Base-by-base conservation (phyloP, 2,797 vertebrate species). In the Cyclopterus lumpus region DNA sequence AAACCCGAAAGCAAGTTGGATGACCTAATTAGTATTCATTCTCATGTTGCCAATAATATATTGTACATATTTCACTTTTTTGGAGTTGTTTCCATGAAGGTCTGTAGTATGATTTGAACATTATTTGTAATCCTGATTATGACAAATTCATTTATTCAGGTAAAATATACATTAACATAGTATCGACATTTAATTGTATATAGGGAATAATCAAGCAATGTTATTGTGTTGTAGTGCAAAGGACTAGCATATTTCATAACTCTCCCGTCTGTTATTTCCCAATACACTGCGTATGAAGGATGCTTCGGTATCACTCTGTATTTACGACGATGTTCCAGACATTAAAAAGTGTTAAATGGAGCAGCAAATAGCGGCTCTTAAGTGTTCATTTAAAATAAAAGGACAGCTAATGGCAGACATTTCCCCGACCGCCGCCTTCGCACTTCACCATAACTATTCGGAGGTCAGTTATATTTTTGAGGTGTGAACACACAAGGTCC, bases 401-500 rank as follows among this genome's bases (percentile, higher is more conserved):
- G 2, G 2, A 72, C 20, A 38, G 24, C 30, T 48, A 71, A 75
- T 22, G 5, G 24, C 14, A 36, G 11, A 28, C 10, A n/a, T 72
- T 71, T 75, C n/a, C 46, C 34, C 51, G 20, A 20, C 16, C 0
- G 11, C 26, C 7, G 46, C 48, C 42, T 14, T 67, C 32, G 10
- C 24, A 42, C 20, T 70, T 36, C 42, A 42, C 53, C 59, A 42
- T 57, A 28, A 30, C 8, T 46, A 16, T 34, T 60, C 36, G 51
- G 26, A 26, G 18, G 38, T 61, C 59, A 63, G 16, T 61, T 55
- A 67, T 81, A 71, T 34, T 34, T 28, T 61, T 67, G 65, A 73
- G 46, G 57, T 80, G 73, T 69, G 51, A 78, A 69, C 57, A 51
- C 48, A 48, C 59, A 44, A 24, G 16, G 10, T 48, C 20, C 68